Evolutionary conservation across 1,140 invertebrate species (phyloP).

Genomic region (Parasteatoda tepidariorum): DNA sequence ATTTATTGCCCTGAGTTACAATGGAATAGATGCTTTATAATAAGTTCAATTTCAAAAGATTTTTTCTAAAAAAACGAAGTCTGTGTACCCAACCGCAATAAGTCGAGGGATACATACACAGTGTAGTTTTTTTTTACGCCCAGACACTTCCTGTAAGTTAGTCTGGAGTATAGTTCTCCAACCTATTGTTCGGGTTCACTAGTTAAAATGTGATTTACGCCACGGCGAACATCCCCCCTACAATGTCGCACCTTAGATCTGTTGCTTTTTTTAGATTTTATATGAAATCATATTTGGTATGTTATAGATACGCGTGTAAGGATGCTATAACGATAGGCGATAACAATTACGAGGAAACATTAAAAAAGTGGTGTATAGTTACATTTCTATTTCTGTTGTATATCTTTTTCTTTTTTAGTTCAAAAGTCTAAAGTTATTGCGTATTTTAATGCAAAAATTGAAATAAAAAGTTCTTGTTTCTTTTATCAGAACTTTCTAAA

Average conservation of each 20-base stretch:
- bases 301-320: no score
- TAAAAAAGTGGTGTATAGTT: conserved; percentile 19
- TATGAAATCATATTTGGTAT: no score
- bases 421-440: no score
- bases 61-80: conserved; percentile 3
- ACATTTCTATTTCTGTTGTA: neutral
- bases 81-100: conserved; percentile 22
- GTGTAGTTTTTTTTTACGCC: conserved; percentile 4
- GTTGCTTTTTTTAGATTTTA: no score
- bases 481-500: no score
- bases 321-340: no score
- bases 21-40: neutral
- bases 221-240: no score
- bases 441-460: no score
- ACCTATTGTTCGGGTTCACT: neutral
- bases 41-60: conserved; percentile 3
- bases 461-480: no score
- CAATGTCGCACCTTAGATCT: no score
- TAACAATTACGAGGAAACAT: no score
- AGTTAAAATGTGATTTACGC: conserved; percentile 31
- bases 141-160: neutral
- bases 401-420: no score
- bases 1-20: conserved; percentile 11
- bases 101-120: neutral
- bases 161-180: neutral